A percentile compares a stretch with the other conserved stretches of the same genome.
These are phyloP conservation scores for Huso huso DNA, from an alignment of 2,797 vertebrate species.

Conservation along the genomic window DNA sequence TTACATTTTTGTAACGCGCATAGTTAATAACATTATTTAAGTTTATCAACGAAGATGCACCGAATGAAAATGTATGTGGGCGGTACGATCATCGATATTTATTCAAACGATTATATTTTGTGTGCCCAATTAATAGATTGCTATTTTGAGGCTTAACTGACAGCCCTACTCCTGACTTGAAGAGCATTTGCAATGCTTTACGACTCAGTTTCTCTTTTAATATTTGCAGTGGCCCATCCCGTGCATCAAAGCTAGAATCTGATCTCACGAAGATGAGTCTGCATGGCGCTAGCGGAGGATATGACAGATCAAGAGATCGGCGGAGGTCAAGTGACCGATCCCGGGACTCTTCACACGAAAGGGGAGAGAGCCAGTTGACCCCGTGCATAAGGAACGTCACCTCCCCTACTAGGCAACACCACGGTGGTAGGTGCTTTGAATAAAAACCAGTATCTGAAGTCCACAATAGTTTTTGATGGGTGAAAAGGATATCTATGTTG, in stretches of 20 bases:
- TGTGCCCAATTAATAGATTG: no score
- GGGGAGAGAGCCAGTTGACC: constrained; percentile 88
- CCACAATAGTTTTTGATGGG: neutral
- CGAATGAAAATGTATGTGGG: no score
- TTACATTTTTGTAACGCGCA: no score
- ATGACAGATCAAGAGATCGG: constrained; percentile 86
- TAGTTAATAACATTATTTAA: no score
- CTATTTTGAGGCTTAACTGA: no score
- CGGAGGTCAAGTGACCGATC: constrained; percentile 93
- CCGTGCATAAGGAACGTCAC: constrained; percentile 96
- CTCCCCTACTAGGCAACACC: constrained; percentile 90
- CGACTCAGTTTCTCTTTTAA: constrained; percentile 38
- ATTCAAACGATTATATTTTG: no score
- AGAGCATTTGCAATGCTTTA: constrained; percentile 9
- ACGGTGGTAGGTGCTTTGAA: constrained; percentile 67
- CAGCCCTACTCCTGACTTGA: no score
- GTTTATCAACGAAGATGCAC: no score
- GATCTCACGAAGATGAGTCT: constrained; percentile 86
- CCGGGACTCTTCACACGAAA: constrained; percentile 93
- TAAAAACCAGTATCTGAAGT: neutral
- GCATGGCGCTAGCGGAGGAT: constrained; percentile 82
- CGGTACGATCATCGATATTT: no score
- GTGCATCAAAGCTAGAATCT: constrained; percentile 63
- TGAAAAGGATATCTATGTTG: neutral
- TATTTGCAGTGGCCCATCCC: constrained; percentile 64